Conservation (phyloP, 2,113 vertebrate genomes). For the Laticauda colubrina region DNA sequence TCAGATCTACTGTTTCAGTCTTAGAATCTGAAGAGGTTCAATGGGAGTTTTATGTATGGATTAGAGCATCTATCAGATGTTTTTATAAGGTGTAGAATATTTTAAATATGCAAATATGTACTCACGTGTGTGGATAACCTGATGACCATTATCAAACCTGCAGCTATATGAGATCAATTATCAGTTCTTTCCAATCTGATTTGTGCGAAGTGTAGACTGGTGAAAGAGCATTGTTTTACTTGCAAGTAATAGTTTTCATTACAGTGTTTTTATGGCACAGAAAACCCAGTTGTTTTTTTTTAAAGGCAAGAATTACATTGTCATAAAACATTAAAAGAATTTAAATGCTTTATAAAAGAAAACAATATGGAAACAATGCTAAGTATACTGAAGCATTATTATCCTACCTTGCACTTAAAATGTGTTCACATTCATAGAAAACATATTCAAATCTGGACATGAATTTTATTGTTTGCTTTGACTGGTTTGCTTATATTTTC, state of each 20-base stretch:
- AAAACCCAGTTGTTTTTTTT: neutral
- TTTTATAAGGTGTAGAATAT: neutral
- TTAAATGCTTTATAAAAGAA: neutral
- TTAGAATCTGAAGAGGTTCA: neutral
- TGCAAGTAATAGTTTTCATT: neutral
- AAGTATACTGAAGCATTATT: neutral
- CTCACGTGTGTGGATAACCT: neutral
- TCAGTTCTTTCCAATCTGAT: neutral
- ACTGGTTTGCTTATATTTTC: neutral
- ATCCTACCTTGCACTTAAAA: neutral
- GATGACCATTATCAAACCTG: neutral
- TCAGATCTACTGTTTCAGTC: neutral
- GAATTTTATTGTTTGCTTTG: neutral
- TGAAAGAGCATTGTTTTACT: neutral
- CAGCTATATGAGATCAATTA: neutral
- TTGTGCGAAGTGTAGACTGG: neutral
- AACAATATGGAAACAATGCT: neutral
- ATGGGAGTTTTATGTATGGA: neutral
- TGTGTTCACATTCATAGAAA: neutral
- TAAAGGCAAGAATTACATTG: neutral
- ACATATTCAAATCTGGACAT: neutral
- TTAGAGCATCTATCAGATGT: neutral
- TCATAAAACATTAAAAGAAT: neutral
- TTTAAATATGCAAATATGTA: neutral
- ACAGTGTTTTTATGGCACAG: neutral